Percentiles rank a stretch among this genome's conserved stretches.
Conservation (phyloP, 2,113 vertebrate species). For the Hyperoodon ampullatus region DNA sequence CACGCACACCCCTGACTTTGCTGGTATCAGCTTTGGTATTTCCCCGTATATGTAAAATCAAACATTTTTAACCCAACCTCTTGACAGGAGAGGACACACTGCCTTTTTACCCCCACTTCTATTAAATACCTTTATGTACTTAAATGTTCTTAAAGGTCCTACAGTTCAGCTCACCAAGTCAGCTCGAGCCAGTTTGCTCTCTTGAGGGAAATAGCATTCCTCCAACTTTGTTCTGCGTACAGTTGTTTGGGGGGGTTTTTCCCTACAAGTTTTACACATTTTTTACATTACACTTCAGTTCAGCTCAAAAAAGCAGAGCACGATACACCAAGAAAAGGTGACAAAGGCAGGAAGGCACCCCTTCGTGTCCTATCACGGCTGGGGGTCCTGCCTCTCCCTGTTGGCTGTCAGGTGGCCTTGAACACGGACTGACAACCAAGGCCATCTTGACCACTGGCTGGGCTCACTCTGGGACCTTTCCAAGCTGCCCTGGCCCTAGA, state of each 20-base stretch:
- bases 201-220: background rate
- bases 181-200: background rate
- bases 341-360: background rate
- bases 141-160: background rate
- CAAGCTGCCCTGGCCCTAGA: background rate
- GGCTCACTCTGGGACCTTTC: background rate
- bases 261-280: background rate
- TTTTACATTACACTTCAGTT: background rate
- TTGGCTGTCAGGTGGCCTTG: background rate
- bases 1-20: no score
- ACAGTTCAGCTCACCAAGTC: background rate
- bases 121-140: background rate
- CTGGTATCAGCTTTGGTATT: background rate
- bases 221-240: background rate
- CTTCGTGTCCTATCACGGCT: accelerated
- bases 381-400: background rate
- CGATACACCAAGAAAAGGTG: background rate
- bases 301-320: background rate
- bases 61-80: background rate
- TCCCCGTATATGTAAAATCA: background rate
- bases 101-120: background rate
- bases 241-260: background rate
- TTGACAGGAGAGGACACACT: background rate
- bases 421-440: background rate
- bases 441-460: background rate